These are phyloP conservation scores for Prolemur simus DNA, from an alignment of 2,113 vertebrate genomes.

Conservation along the genomic window DNA sequence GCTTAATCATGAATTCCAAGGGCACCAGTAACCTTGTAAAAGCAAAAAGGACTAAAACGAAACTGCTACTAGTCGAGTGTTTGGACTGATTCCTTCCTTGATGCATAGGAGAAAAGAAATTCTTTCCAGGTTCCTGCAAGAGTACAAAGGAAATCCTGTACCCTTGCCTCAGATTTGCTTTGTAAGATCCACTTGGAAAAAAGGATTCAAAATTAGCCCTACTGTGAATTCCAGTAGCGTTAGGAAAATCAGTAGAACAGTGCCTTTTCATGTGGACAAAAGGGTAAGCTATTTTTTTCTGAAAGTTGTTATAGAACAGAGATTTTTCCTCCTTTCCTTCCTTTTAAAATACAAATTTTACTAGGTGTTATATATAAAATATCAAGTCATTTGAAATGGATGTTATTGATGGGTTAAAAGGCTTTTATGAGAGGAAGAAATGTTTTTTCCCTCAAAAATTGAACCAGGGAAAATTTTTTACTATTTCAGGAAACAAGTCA, in stretches of 20 bases:
- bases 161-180: slow-evolving; percentile 38
- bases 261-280: background rate
- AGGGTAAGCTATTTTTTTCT: background rate
- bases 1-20: slow-evolving; percentile 35
- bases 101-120: slow-evolving; percentile 29
- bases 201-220: background rate
- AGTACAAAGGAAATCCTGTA: slow-evolving; percentile 50
- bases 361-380: slow-evolving; percentile 28
- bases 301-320: background rate
- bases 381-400: slow-evolving; percentile 20
- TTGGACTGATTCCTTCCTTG: slow-evolving; percentile 52
- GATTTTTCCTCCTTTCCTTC: background rate
- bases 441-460: background rate
- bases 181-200: slow-evolving; percentile 44
- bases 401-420: background rate
- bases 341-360: slow-evolving; percentile 1
- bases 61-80: background rate
- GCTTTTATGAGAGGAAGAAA: background rate
- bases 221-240: background rate
- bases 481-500: background rate
- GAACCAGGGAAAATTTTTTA: slow-evolving; percentile 16
- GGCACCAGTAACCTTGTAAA: background rate
- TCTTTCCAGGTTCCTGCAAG: slow-evolving; percentile 37
- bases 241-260: background rate
- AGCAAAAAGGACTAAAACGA: slow-evolving; percentile 3